Evolutionary conservation across 2,797 vertebrate species (phyloP).

Genomic region (Clarias pachynema): DNA sequence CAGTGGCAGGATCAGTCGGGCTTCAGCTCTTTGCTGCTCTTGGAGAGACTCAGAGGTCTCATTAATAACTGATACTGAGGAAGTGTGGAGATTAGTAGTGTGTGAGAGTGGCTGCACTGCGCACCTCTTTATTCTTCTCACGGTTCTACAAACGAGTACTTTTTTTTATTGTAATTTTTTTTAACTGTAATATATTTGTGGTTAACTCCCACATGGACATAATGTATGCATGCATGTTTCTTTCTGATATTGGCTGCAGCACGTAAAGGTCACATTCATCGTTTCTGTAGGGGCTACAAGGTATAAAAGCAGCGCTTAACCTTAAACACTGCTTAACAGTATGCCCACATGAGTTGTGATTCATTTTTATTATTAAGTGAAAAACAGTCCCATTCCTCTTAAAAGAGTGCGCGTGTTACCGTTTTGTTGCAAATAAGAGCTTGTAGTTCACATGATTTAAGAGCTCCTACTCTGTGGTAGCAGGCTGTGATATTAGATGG

Average conservation of each 20-base stretch:
- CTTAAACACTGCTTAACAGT: background rate
- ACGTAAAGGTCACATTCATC: constrained; percentile 19
- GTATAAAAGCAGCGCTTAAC: constrained; percentile 17
- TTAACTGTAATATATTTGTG: background rate
- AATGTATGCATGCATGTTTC: background rate
- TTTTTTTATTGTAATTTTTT: background rate
- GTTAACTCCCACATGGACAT: background rate
- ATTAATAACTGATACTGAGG: constrained; percentile 53
- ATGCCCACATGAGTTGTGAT: background rate
- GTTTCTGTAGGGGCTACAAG: background rate
- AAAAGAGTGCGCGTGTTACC: background rate
- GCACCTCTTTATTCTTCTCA: constrained; percentile 10
- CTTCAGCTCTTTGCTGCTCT: constrained; percentile 47
- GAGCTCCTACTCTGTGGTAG: background rate
- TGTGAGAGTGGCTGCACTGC: constrained; percentile 4
- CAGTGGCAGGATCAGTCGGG: constrained; percentile 59
- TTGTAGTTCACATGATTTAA: background rate
- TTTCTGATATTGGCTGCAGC: background rate
- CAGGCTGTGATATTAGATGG: background rate
- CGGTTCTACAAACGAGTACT: constrained; percentile 23
- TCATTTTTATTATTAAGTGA: background rate
- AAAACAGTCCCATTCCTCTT: background rate
- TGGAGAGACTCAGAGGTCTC: constrained; percentile 44
- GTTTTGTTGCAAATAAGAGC: background rate
- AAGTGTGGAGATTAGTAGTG: constrained; percentile 49